Base-by-base conservation (phyloP, 2,797 vertebrate genomes). In the Salarias fasciatus region DNA sequence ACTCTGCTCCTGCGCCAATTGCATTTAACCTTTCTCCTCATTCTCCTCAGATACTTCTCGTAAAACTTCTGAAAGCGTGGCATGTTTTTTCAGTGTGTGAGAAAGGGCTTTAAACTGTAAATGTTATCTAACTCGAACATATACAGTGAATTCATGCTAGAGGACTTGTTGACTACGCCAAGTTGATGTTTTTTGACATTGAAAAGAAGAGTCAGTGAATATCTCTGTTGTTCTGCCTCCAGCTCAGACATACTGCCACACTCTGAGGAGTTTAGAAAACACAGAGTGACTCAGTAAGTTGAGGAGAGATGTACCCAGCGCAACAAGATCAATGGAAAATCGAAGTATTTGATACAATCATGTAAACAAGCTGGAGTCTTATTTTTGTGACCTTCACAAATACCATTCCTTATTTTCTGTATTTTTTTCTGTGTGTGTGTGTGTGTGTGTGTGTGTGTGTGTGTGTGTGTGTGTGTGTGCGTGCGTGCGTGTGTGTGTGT, bases 251-350 rank as follows among this genome's bases (percentile, higher is more conserved):
- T 75, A 41, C 64, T 54, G 55, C 75, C 69, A 69, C 40, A 61
- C 70, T 61, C 35, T 9, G 36, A 83, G 82, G 84, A 81, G 80
- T 84, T 85, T 79, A 55, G 67, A 84, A n/a, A 77, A 75, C 33
- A 42, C 53, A 62, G 70, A 28, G 31, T 75, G 80, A 80, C 69
- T 83, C 66, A 58, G 46, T 72, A 35, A 56, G 45, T 49, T 6
- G 3, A 76, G 43, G 49, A 51, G 73, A 58, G 53, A 58, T 64
- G 69, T 68, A 47, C 65, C 63, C 53, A 70, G 33, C 64, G 61
- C 28, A 14, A 37, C 8, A 10, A 66, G 48, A 57, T 68, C 67
- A 47, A 45, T 46, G 30, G 24, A 67, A 79, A 53, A 59, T 59
- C 31, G 12, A 18, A 76, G 40, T 59, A 48, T 72, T 73, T 63